These are phyloP conservation scores for Germaria angustata DNA, from an alignment of 2,888 invertebrate species.

Conservation along the genomic window DNA sequence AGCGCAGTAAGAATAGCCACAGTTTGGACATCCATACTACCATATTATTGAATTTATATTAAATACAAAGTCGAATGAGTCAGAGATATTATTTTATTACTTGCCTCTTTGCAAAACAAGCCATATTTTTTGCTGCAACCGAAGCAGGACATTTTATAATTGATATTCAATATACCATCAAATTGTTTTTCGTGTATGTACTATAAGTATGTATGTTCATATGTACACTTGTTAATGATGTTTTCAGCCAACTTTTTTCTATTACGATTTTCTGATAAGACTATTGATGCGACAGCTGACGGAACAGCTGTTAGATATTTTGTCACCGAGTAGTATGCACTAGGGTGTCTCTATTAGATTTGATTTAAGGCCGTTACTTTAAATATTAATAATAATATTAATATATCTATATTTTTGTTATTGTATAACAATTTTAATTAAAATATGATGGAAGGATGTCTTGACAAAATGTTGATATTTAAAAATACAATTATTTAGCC, in stretches of 20 bases:
- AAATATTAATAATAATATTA: no score
- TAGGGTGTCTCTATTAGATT: constrained; percentile 9
- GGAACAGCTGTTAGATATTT: neutral
- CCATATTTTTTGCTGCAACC: constrained; percentile 86
- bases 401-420: no score
- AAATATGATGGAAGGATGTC: no score
- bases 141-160: constrained; percentile 85
- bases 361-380: constrained; percentile 1
- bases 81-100: constrained; percentile 43
- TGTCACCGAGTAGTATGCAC: neutral
- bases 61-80: constrained; percentile 4
- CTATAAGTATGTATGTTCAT: no score
- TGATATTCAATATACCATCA: neutral
- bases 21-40: constrained; percentile 90
- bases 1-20: constrained; percentile 90
- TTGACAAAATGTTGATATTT: no score
- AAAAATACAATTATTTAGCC: no score
- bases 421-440: no score
- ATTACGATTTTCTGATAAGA: no score
- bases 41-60: neutral
- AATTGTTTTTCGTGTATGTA: neutral
- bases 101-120: constrained; percentile 87
- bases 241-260: no score
- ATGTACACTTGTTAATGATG: neutral
- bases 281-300: constrained; percentile 6